These are phyloP conservation scores for Lepisosteus osseus DNA, from an alignment of 2,113 vertebrate species.

Conservation along the genomic window DNA sequence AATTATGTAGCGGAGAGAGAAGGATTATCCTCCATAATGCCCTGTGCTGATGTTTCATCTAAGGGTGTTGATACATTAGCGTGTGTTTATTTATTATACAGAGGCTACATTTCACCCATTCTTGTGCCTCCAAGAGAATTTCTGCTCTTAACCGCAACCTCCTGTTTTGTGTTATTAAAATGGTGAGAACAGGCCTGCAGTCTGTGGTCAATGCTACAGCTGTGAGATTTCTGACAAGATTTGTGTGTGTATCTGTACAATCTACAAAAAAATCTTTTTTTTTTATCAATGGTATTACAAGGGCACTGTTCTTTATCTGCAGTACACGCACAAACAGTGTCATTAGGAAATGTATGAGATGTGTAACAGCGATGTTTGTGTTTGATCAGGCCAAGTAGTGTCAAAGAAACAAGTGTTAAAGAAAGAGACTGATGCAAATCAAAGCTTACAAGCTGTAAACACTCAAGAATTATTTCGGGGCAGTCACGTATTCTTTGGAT, in stretches of 20 bases:
- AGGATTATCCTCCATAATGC: neutral
- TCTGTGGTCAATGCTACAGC: too few relatives aligned
- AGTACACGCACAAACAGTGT: conserved; percentile 44
- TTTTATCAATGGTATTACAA: too few relatives aligned
- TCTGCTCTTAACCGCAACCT: too few relatives aligned
- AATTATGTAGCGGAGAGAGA: conserved; percentile 53
- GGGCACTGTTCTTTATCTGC: conserved; percentile 15
- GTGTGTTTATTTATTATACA: neutral
- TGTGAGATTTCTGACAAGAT: too few relatives aligned
- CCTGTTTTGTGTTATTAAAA: too few relatives aligned
- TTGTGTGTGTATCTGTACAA: too few relatives aligned
- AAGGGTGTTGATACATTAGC: neutral
- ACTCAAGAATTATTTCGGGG: conserved; percentile 49
- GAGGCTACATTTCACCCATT: too few relatives aligned
- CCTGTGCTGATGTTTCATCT: conserved; percentile 6
- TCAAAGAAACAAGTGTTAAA: conserved; percentile 62
- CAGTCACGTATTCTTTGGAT: conserved; percentile 54
- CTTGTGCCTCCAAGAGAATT: too few relatives aligned
- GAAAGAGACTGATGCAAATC: conserved; percentile 41
- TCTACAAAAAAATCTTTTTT: too few relatives aligned
- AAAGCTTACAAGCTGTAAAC: conserved; percentile 62
- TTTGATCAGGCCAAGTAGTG: conserved; percentile 46
- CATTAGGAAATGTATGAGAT: conserved; percentile 34
- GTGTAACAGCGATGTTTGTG: conserved; percentile 57
- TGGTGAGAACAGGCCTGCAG: too few relatives aligned